These are phyloP conservation scores for Spongia lamella DNA, from an alignment of 37 sponge, comb jelly and placozoan genomes.

Conservation along the genomic window DNA sequence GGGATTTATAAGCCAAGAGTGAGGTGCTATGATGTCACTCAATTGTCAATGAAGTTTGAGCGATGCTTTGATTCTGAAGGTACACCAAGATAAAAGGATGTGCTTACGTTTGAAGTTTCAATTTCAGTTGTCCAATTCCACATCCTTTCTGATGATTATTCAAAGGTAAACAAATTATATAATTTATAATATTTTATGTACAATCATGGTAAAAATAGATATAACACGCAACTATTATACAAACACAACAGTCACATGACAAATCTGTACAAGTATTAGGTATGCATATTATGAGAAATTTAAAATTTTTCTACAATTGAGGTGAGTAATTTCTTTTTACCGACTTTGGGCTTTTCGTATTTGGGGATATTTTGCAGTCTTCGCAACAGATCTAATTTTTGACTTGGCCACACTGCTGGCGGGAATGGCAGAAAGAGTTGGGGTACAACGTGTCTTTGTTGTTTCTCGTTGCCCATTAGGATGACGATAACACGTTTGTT, in stretches of 20 bases:
- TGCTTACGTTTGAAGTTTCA: neutral
- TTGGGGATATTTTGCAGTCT: slow-evolving; percentile 4
- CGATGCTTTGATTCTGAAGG: slow-evolving; percentile 88
- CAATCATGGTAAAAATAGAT: neutral
- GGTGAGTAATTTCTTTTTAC: neutral
- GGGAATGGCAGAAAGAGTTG: slow-evolving; percentile 16
- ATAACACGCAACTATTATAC: neutral
- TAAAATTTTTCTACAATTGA: slow-evolving; percentile 10
- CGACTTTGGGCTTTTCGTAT: slow-evolving; percentile 14
- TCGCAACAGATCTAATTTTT: neutral
- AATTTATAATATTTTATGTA: neutral
- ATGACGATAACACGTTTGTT: slow-evolving; percentile 6
- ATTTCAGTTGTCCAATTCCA: slow-evolving; percentile 68
- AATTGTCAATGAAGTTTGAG: slow-evolving; percentile 97
- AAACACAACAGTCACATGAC: neutral
- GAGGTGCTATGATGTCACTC: slow-evolving; percentile 89
- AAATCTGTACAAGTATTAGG: neutral
- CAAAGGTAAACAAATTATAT: slow-evolving; percentile 59
- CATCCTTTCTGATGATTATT: slow-evolving; percentile 92
- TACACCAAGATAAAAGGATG: neutral
- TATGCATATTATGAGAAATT: neutral
- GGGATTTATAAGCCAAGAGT: slow-evolving; percentile 87
- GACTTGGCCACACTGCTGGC: neutral
- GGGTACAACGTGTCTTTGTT: neutral
- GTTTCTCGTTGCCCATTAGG: neutral